Conservation (phyloP, 2,888 invertebrate species). For the Leucozona laternaria region DNA sequence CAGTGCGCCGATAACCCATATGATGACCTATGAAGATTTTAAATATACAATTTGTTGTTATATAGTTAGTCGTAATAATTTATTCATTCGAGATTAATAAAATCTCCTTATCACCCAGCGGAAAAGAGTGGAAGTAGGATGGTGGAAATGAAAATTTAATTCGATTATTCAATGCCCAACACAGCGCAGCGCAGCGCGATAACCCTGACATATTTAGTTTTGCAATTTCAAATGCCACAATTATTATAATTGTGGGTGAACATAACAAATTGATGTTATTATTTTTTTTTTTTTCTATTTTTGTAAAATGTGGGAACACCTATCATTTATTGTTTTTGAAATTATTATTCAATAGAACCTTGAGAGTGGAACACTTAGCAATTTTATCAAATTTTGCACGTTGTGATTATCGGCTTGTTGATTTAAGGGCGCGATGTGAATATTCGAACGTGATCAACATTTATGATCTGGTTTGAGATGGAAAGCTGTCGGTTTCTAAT, state of each 20-base stretch:
- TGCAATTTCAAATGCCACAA: conserved; percentile 22
- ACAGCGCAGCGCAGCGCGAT: too few species aligned
- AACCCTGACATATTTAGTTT: conserved; percentile 55
- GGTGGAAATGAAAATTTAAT: conserved; percentile 17
- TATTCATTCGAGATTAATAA: conserved; percentile 33
- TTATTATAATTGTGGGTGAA: conserved; percentile 13
- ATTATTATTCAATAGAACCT: conserved; percentile 1
- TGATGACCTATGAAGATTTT: conserved; percentile 35
- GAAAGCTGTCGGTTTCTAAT: background rate
- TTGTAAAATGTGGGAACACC: conserved; percentile 1
- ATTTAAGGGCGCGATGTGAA: background rate
- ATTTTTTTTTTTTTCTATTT: background rate
- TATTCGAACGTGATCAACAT: conserved; percentile 6
- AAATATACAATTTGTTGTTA: conserved; percentile 54
- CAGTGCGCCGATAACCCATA: conserved; percentile 37
- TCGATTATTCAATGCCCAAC: conserved; percentile 29
- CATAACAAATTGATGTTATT: conserved; percentile 1
- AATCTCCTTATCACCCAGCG: conserved; percentile 7
- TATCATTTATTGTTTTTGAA: background rate
- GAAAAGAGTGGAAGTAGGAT: background rate
- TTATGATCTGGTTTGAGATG: background rate
- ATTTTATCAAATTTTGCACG: conserved; percentile 2
- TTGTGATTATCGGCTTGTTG: background rate
- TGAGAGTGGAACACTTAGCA: conserved; percentile 6
- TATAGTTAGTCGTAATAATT: conserved; percentile 44